Evolutionary conservation across 1,140 invertebrate species (phyloP).

Genomic region (Scaptomyza hsui): DNA sequence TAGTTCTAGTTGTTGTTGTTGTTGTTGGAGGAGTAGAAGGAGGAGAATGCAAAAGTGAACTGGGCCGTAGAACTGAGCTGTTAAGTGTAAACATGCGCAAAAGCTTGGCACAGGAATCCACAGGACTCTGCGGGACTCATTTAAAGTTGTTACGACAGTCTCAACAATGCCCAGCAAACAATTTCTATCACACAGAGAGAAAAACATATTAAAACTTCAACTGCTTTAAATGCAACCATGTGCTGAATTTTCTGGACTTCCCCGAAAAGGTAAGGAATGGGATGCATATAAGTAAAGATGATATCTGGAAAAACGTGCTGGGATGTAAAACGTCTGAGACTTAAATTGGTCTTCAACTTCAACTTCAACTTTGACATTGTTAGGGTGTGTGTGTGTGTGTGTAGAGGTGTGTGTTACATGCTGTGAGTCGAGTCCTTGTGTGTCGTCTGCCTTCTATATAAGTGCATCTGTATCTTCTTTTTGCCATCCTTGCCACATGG

Average conservation of each 20-base stretch:
- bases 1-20: background rate
- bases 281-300: background rate
- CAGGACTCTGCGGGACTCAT: background rate
- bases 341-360: slow-evolving; percentile 16
- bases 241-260: background rate
- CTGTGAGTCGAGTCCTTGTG: slow-evolving; percentile 23
- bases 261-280: background rate
- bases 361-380: slow-evolving; percentile 7
- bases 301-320: slow-evolving; percentile 1
- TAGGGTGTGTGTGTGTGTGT: background rate
- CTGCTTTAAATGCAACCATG: slow-evolving; percentile 12
- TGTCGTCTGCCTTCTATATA: slow-evolving; percentile 8
- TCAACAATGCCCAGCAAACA: background rate
- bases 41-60: slow-evolving; percentile 3
- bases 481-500: background rate
- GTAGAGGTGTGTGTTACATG: slow-evolving; percentile 4
- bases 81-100: slow-evolving; percentile 15
- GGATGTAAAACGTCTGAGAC: slow-evolving; percentile 15
- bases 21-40: no score
- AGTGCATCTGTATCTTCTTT: slow-evolving; percentile 5
- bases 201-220: background rate
- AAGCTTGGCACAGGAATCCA: slow-evolving; percentile 2
- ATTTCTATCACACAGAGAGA: background rate
- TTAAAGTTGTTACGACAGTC: background rate
- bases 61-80: slow-evolving; percentile 1